Conservation (phyloP, 2,888 invertebrate species). For the Theristus sp. region DNA sequence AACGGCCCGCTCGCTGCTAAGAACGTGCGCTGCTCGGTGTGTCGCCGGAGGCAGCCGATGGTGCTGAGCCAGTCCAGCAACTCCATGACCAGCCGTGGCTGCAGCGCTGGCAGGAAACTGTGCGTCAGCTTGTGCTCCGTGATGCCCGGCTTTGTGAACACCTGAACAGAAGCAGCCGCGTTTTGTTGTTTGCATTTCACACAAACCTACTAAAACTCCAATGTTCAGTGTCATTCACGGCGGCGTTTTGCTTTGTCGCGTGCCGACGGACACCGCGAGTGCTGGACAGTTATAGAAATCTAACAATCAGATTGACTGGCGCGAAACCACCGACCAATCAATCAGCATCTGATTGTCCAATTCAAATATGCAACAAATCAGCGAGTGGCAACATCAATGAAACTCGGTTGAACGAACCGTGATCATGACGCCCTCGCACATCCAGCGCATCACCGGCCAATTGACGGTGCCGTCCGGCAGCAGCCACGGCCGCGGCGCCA, state of each 20-base stretch:
- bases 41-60: background rate
- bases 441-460: conserved; percentile 39
- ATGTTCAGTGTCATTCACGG: too few relatives aligned
- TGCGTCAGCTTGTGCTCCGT: background rate
- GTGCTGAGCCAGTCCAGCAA: background rate
- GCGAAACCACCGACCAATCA: background rate
- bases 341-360: background rate
- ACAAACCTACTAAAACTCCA: too few relatives aligned
- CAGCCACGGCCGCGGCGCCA: conserved; percentile 47
- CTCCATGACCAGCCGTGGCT: background rate
- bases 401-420: background rate
- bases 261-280: too few relatives aligned
- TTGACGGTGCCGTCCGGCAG: conserved; percentile 53
- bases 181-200: too few relatives aligned
- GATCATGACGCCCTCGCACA: conserved; percentile 7
- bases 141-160: background rate
- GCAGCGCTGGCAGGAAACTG: background rate
- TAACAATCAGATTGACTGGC: too few relatives aligned
- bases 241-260: too few relatives aligned
- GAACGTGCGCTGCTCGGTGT: too few relatives aligned
- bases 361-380: background rate
- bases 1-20: too few relatives aligned
- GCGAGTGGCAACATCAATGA: background rate
- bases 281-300: too few relatives aligned
- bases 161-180: background rate